Conservation (phyloP, 2,113 vertebrate genomes). For the Aleadryas rufinucha region DNA sequence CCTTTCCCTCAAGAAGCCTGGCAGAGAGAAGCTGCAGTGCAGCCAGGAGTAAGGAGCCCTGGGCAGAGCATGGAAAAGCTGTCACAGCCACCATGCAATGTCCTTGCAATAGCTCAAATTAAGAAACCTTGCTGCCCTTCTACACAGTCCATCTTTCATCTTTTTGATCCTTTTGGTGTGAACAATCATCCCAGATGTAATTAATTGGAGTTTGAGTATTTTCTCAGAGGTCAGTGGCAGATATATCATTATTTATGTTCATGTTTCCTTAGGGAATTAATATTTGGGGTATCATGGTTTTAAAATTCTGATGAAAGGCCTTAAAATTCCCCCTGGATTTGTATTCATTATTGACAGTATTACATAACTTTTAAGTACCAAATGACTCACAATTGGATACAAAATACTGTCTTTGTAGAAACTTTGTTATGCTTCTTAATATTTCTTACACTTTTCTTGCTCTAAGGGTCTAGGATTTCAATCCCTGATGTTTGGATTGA, state of each 20-base stretch:
- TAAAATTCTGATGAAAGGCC: not conserved
- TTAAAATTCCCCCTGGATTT: not conserved
- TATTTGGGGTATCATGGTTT: not conserved
- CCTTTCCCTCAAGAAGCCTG: not conserved
- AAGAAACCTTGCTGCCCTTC: not conserved
- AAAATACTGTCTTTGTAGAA: not conserved
- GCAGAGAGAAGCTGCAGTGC: not conserved
- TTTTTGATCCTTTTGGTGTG: not conserved
- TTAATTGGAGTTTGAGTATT: not conserved
- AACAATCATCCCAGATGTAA: not conserved
- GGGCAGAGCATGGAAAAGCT: not conserved
- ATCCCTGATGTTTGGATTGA: not conserved
- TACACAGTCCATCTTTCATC: not conserved
- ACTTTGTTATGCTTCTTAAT: not conserved
- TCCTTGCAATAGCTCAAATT: not conserved
- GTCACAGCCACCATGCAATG: not conserved
- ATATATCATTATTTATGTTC: not conserved
- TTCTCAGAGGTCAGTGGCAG: not conserved
- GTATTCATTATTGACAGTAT: not conserved
- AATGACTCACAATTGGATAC: not conserved
- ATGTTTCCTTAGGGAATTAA: not conserved
- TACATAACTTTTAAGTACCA: slow-evolving; percentile 13
- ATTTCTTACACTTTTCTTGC: not conserved
- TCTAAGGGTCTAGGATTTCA: not conserved
- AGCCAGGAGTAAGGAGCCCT: not conserved